Conservation (phyloP, 2,113 vertebrate species). For the Aegithalos caudatus region DNA sequence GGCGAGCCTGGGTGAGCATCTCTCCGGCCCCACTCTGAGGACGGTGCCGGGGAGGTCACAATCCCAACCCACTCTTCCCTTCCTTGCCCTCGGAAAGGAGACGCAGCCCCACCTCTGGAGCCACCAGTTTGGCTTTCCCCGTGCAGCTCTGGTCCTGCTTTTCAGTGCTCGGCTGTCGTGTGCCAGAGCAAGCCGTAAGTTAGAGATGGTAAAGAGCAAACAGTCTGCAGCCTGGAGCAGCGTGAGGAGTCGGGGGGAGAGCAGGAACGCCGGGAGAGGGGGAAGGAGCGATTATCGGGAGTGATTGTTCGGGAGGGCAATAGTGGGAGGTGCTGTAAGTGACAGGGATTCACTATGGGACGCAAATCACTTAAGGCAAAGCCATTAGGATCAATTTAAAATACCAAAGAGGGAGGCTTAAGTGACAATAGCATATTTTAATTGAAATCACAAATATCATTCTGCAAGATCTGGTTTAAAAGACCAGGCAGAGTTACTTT, state of each 20-base stretch:
- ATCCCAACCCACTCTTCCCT: background rate
- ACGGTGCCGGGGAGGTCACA: fast-evolving
- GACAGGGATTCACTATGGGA: constrained; percentile 14
- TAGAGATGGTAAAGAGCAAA: constrained; percentile 1
- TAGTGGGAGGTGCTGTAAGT: constrained; percentile 24
- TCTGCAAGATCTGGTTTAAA: background rate
- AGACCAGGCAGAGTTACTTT: background rate
- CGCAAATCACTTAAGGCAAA: constrained; percentile 13
- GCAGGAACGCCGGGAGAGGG: constrained; percentile 49
- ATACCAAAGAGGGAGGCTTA: constrained; percentile 24
- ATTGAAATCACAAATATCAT: constrained; percentile 54
- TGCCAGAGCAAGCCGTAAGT: background rate
- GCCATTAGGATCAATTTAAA: constrained; percentile 46
- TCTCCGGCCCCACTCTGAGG: background rate
- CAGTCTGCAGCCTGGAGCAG: background rate
- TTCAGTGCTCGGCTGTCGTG: background rate
- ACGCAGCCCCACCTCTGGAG: background rate
- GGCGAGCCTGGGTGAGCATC: background rate
- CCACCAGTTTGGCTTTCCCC: background rate
- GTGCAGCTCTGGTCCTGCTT: background rate
- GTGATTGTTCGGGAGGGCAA: constrained; percentile 49
- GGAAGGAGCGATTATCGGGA: constrained; percentile 56
- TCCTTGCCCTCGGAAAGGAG: background rate
- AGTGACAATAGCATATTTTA: constrained; percentile 47
- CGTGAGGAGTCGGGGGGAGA: constrained; percentile 5